Percentiles rank a stretch among this genome's conserved stretches.
Evolutionary conservation across 2,797 vertebrate species (phyloP).

Genomic region (Geotrypetes seraphini): DNA sequence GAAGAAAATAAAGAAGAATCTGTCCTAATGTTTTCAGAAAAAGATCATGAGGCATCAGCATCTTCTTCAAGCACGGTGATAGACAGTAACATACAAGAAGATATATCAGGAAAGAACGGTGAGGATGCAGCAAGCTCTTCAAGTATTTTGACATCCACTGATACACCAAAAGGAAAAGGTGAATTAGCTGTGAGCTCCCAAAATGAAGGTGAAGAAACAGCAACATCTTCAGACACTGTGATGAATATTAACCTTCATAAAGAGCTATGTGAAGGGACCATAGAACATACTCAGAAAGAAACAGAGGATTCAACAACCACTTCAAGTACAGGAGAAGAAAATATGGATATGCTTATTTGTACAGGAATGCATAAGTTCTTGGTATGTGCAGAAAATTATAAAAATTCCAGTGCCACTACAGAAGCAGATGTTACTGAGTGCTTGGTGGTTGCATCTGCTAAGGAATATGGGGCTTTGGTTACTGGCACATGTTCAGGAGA

Average conservation of each 20-base stretch:
- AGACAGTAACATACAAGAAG: background rate
- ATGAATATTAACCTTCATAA: background rate
- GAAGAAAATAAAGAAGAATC: background rate
- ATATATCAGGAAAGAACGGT: constrained; percentile 1
- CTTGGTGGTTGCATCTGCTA: constrained; percentile 47
- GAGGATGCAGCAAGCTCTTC: background rate
- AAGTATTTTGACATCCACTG: constrained; percentile 1
- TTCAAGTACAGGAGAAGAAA: constrained; percentile 54
- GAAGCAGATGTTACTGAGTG: constrained; percentile 24
- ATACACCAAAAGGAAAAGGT: background rate
- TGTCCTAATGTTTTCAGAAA: background rate
- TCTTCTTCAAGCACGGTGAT: constrained; percentile 5
- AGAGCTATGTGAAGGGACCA: background rate
- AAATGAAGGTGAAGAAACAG: background rate
- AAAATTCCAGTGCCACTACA: background rate
- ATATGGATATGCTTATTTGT: background rate
- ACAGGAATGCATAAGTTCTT: background rate
- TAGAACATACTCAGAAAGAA: background rate
- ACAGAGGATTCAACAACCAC: constrained; percentile 39
- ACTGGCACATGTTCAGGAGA: constrained; percentile 24
- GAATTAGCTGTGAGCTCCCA: no score
- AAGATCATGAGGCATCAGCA: constrained; percentile 4
- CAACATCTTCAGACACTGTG: constrained; percentile 4
- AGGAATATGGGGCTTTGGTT: constrained; percentile 26
- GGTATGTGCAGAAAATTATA: constrained; percentile 4